These are phyloP conservation scores for Heliconius cydno DNA, from an alignment of 2,888 invertebrate genomes.

Conservation along the genomic window DNA sequence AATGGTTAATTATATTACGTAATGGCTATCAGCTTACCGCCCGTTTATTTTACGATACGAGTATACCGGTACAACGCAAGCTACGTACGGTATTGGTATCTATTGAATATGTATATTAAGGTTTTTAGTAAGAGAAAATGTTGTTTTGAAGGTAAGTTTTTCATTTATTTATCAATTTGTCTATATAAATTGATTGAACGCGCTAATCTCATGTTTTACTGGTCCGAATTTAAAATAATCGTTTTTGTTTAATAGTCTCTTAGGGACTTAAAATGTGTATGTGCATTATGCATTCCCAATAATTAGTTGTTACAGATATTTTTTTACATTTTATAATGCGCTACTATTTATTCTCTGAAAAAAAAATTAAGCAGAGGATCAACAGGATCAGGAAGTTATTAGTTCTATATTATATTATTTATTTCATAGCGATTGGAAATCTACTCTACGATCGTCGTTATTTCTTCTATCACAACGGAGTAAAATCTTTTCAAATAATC, in stretches of 20 bases:
- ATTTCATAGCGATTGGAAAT: background rate
- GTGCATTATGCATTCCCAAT: too few relatives aligned
- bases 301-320: too few relatives aligned
- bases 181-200: background rate
- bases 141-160: conserved; percentile 13
- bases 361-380: too few relatives aligned
- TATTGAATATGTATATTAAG: background rate
- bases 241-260: too few relatives aligned
- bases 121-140: background rate
- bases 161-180: background rate
- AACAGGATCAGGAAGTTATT: too few relatives aligned
- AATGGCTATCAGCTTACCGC: conserved; percentile 43
- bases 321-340: too few relatives aligned
- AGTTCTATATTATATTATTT: background rate
- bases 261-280: too few relatives aligned
- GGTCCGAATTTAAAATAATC: too few relatives aligned
- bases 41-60: conserved; percentile 34
- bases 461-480: background rate
- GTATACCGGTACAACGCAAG: background rate
- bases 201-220: too few relatives aligned
- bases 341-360: too few relatives aligned
- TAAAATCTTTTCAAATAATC: background rate
- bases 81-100: background rate
- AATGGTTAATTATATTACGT: conserved; percentile 48
- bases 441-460: background rate